phyloP scores from a whole-genome alignment of 2,113 vertebrate species.

The Probosciger aterrimus region DNA sequence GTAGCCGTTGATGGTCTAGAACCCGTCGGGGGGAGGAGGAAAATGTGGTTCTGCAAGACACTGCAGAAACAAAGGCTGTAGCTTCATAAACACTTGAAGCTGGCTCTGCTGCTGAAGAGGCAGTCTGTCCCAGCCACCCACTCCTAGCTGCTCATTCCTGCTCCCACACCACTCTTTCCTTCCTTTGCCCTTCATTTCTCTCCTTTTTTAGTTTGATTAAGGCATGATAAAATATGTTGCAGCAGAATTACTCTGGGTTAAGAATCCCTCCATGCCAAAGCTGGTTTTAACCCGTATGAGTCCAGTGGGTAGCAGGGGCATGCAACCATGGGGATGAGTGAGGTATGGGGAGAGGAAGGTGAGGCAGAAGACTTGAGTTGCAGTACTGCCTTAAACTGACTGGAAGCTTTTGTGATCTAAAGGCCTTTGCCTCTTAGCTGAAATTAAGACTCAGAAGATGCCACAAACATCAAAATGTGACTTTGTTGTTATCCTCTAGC shows the following conservation, averaged over 20 bases:
- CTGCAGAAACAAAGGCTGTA: neutral
- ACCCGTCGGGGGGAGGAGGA: neutral
- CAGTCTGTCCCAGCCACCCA: neutral
- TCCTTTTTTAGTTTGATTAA: neutral
- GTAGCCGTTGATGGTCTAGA: neutral
- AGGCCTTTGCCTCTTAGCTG: neutral
- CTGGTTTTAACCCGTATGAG: accelerated
- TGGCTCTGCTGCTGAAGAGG: neutral
- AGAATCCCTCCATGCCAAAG: accelerated
- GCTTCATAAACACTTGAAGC: neutral
- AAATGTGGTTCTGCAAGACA: neutral
- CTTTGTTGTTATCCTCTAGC: accelerated
- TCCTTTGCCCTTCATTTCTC: neutral
- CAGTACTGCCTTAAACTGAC: neutral
- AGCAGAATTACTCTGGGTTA: neutral
- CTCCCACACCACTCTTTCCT: neutral
- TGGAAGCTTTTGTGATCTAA: neutral
- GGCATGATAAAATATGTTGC: accelerated
- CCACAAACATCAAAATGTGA: neutral
- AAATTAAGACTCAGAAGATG: neutral
- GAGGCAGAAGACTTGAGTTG: neutral
- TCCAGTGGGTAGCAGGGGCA: neutral
- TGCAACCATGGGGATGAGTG: accelerated
- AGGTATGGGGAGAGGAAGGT: neutral
- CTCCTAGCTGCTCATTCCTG: neutral